Evolutionary conservation across 2,113 vertebrate genomes (phyloP), one percentile per base, ranked within the genome.

Genomic region (Hyla sarda): DNA sequence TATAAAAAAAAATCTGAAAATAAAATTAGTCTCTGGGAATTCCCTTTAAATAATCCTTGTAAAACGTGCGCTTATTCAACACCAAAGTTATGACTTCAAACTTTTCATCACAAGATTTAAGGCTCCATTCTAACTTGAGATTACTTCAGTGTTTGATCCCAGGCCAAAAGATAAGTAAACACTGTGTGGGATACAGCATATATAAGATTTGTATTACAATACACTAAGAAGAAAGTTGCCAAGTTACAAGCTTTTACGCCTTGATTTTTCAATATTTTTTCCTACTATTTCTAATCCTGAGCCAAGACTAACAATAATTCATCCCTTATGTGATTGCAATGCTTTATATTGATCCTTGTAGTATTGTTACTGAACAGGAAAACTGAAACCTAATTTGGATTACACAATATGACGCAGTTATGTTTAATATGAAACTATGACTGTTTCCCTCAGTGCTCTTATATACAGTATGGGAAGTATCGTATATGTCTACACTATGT

Each of bases 101-200:
- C 47, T 85, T 79, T 85, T 85, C 60, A 79, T 71, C 60, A 79
- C 47, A 50, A 41, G 75, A 67, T 79, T 85, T 37, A 52, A 28
- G 23, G 87, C 89, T 19, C 17, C 79, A 19, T 30, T 82, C 54
- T 80, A 50, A 82, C 83, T 88, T 88, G 67, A 82, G 25, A 8
- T 83, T 82, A 85, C 80, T 86, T 82, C 67, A 65, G 71, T 88
- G 21, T 62, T 72, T 77, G 1, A 86, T 88, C 54, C 89, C 83
- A 41, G 71, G 67, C 30, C 56, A 69, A 80, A 87, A 91, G 77
- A 90, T 90, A 92, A 88, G 75, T 83, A 87, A 88, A 88, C 23
- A 82, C 62, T 86, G 58, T 4, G 25, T 69, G n/a, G 14, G 75
- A 89, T 82, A 89, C 91, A 60, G 56, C 69, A 87, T 84, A 74